These are phyloP conservation scores for Andrena chrysosceles DNA, from an alignment of 2,888 invertebrate genomes.

Conservation along the genomic window DNA sequence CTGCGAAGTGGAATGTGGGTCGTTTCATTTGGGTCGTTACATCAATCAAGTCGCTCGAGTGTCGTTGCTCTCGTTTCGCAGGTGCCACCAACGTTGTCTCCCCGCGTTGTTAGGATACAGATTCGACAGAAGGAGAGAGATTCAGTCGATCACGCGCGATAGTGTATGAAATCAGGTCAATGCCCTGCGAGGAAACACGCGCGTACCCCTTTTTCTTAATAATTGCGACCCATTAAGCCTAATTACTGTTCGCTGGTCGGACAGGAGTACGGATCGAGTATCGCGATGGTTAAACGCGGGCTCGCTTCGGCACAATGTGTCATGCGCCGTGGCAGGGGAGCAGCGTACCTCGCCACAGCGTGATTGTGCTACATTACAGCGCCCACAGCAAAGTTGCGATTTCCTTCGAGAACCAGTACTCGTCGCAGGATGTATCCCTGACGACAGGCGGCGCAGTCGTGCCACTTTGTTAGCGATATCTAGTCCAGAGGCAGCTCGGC, in stretches of 20 bases:
- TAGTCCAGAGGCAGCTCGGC: conserved; percentile 23
- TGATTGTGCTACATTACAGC: neutral
- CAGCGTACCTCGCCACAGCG: neutral
- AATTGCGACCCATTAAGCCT: conserved; percentile 55
- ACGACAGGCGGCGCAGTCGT: conserved; percentile 12
- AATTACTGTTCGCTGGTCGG: conserved; percentile 44
- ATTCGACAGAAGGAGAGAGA: neutral
- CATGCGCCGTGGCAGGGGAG: neutral
- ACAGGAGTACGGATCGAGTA: conserved; percentile 34
- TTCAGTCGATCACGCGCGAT: neutral
- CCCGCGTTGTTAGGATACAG: neutral
- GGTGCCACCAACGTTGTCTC: conserved; percentile 20
- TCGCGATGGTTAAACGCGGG: conserved; percentile 33
- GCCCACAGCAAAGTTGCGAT: conserved; percentile 30
- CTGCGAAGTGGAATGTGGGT: conserved; percentile 59
- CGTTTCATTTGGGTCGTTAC: conserved; percentile 65
- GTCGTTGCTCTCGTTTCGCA: conserved; percentile 53
- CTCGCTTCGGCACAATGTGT: conserved; percentile 26
- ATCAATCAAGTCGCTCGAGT: conserved; percentile 56
- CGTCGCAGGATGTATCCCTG: neutral
- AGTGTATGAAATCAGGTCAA: conserved; percentile 53
- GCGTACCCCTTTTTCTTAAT: conserved; percentile 44
- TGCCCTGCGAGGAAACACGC: conserved; percentile 47
- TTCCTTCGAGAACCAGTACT: conserved; percentile 28
- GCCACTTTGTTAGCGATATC: conserved; percentile 39